A percentile compares a stretch with the other conserved stretches of the same genome.
Evolutionary conservation across 2,888 invertebrate species (phyloP).

Genomic region (Leuctra nigra): DNA sequence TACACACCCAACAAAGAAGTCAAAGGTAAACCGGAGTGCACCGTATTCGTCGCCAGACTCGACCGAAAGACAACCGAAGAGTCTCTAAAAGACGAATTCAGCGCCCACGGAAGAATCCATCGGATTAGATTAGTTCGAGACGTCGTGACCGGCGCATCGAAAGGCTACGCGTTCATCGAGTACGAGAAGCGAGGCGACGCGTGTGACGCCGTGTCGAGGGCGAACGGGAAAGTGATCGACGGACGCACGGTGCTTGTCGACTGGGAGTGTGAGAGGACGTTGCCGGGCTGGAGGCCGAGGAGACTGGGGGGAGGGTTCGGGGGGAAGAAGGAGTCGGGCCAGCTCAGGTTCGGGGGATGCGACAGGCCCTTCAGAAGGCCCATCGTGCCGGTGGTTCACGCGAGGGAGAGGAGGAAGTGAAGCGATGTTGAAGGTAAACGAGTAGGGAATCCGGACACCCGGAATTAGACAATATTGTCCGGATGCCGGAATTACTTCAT

Average conservation of each 20-base stretch:
- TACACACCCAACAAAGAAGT: constrained; percentile 60
- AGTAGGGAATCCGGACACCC: too few relatives aligned
- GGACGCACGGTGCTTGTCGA: constrained; percentile 68
- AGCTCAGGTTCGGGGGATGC: constrained; percentile 77
- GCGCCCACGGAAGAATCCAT: constrained; percentile 58
- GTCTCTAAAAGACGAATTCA: constrained; percentile 49
- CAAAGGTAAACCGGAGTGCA: constrained; percentile 60
- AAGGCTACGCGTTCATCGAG: constrained; percentile 82
- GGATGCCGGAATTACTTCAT: too few relatives aligned
- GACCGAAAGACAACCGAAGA: constrained; percentile 57
- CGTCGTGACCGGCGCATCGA: constrained; percentile 74
- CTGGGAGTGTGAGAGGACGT: constrained; percentile 61
- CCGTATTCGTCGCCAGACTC: constrained; percentile 69
- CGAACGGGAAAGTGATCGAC: constrained; percentile 56
- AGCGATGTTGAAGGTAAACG: too few relatives aligned
- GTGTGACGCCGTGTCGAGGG: constrained; percentile 52
- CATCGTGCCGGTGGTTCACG: background rate
- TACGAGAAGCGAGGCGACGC: constrained; percentile 56
- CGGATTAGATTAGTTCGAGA: constrained; percentile 63
- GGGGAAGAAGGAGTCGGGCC: constrained; percentile 79
- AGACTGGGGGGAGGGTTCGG: constrained; percentile 84
- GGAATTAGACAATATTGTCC: too few relatives aligned
- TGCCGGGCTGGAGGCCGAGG: constrained; percentile 78
- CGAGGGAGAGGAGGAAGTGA: too few relatives aligned
- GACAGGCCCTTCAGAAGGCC: constrained; percentile 70